Evolutionary conservation across 2,797 vertebrate genomes (phyloP).

Genomic region (Hypotaenidia philippensis): DNA sequence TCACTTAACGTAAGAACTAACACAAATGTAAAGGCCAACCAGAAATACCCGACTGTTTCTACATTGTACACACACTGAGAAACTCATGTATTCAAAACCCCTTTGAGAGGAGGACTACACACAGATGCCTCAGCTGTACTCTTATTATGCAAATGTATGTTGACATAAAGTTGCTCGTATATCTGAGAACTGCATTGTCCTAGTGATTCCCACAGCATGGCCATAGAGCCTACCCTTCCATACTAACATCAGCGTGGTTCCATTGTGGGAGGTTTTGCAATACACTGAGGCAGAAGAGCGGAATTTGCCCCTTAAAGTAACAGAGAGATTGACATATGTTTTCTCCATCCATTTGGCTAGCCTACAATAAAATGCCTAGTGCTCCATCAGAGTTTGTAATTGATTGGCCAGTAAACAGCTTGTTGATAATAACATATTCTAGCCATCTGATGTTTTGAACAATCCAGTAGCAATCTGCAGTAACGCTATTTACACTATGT

Average conservation of each 20-base stretch:
- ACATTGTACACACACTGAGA: not conserved
- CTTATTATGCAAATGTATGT: constrained; percentile 38
- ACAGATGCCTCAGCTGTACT: constrained; percentile 35
- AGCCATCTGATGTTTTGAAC: constrained; percentile 63
- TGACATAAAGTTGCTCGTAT: constrained; percentile 20
- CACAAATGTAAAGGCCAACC: not conserved
- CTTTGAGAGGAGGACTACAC: not conserved
- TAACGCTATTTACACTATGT: constrained; percentile 30
- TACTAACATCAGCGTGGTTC: not conserved
- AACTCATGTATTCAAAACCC: not conserved
- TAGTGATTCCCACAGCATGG: not conserved
- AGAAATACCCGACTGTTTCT: not conserved
- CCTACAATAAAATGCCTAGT: constrained; percentile 50
- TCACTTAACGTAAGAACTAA: not conserved
- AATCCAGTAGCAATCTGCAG: constrained; percentile 56
- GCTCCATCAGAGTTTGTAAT: constrained; percentile 47
- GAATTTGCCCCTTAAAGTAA: constrained; percentile 53
- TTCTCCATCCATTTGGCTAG: constrained; percentile 40
- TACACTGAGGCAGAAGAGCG: not conserved
- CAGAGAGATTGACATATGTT: constrained; percentile 53
- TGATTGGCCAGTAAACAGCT: constrained; percentile 59
- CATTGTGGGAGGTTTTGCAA: not conserved
- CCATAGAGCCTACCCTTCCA: not conserved
- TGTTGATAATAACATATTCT: constrained; percentile 67
- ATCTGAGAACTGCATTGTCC: constrained; percentile 6